Base-by-base conservation (phyloP, 2,113 vertebrate genomes). In the Clarias magur region DNA sequence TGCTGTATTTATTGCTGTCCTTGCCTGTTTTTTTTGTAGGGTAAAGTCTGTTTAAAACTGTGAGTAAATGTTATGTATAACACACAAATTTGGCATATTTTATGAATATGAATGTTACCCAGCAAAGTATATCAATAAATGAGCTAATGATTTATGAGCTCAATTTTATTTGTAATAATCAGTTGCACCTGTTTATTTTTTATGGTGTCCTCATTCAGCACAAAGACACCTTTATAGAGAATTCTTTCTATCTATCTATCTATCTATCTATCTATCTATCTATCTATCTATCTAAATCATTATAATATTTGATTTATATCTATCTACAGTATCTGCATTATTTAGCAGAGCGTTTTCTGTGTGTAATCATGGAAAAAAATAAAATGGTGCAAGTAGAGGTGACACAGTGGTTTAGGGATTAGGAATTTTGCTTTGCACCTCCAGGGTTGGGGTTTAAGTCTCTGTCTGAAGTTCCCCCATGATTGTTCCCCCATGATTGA, bases 1-100 rank as follows among this genome's bases (percentile, higher is more conserved):
- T 59, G 56, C 54, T 68, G 25, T 90, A 86, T 80, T 80, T 90
- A 76, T 86, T 89, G 72, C 48, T 83, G 67, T 27, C 73, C 76
- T 73, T 83, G 56, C 72, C 59, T 38, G 62, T 23, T 73, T 76
- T 76, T 85, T 70, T 68, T 76, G 19, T 65, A 60, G 34, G 17
- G 30, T 13, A 63, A 82, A 9, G 21, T 78, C 62, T 19, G 68
- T 27, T 38, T 60, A 65, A 59, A 73, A 25, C 65, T 82, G 54
- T 72, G 54, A 86, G 21, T 73, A 12, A 72, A 53, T 67, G 54
- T 42, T 15, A 81, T 42, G 25, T 57, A 80, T 80, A 57, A 23
- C 48, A 62, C 56, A 30, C 67, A 38, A 3, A 59, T 82, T 27
- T 56, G 63, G 25, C 23, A n/a, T 81, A 59, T 88, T 73, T 75